A percentile compares a stretch with the other conserved stretches of the same genome.
These are phyloP conservation scores for Slavum lentiscoides DNA, from an alignment of 2,888 invertebrate genomes.

Conservation along the genomic window DNA sequence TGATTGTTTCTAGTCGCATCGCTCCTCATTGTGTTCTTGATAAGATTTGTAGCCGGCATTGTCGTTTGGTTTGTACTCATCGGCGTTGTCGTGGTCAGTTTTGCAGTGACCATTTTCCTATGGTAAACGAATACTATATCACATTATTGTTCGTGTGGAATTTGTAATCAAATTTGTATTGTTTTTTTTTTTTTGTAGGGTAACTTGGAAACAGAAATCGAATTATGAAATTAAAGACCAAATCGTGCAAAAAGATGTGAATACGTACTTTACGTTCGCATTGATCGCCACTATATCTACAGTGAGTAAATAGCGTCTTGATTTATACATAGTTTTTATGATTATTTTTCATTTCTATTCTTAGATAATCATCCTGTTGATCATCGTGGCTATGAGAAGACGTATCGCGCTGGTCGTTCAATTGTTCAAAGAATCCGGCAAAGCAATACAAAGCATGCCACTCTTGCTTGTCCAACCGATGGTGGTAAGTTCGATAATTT, in stretches of 20 bases:
- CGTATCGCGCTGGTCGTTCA: slow-evolving; percentile 68
- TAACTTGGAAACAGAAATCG: slow-evolving; percentile 40
- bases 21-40: slow-evolving; percentile 64
- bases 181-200: background rate
- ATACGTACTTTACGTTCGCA: slow-evolving; percentile 64
- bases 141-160: background rate
- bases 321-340: background rate
- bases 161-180: background rate
- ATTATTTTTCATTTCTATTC: slow-evolving; percentile 20
- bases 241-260: slow-evolving; percentile 59
- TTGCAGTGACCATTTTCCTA: slow-evolving; percentile 65
- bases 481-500: slow-evolving; percentile 61
- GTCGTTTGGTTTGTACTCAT: slow-evolving; percentile 69
- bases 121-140: slow-evolving; percentile 63
- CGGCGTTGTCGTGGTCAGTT: slow-evolving; percentile 63
- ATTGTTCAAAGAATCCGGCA: slow-evolving; percentile 70
- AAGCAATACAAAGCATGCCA: slow-evolving; percentile 68
- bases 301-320: slow-evolving; percentile 58
- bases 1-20: slow-evolving; percentile 63
- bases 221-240: slow-evolving; percentile 56
- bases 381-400: slow-evolving; percentile 68
- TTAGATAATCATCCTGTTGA: slow-evolving; percentile 62
- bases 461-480: slow-evolving; percentile 67
- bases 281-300: slow-evolving; percentile 67
- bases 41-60: slow-evolving; percentile 64